Conservation (phyloP, 2,888 invertebrate species). For the Pocota personata region DNA sequence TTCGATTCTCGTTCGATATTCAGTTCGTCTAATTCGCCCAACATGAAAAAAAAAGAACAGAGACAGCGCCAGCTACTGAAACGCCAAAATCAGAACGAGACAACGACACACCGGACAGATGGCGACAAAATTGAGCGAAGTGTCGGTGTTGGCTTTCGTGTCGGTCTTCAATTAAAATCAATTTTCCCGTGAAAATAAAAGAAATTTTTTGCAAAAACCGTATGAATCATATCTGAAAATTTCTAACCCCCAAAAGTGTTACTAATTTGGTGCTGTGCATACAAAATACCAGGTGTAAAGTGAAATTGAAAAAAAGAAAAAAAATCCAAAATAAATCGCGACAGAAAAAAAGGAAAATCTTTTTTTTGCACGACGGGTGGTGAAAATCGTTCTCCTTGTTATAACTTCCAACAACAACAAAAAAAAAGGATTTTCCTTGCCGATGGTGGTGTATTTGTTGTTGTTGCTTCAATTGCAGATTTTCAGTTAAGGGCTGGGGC, state of each 20-base stretch:
- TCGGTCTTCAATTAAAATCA: conserved; percentile 67
- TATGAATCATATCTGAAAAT: conserved; percentile 32
- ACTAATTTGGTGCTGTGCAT: conserved; percentile 49
- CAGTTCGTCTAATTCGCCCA: conserved; percentile 28
- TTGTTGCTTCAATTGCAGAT: conserved; percentile 58
- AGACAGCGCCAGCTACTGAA: conserved; percentile 12
- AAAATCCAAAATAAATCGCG: conserved; percentile 23
- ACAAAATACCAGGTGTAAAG: conserved; percentile 44
- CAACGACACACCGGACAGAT: conserved; percentile 48
- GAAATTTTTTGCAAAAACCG: conserved; percentile 28
- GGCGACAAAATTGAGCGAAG: conserved; percentile 66
- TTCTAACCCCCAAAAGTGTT: conserved; percentile 28
- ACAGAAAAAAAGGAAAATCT: conserved; percentile 27
- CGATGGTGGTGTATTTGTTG: conserved; percentile 69
- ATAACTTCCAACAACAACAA: conserved; percentile 2
- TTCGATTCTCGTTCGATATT: conserved; percentile 52
- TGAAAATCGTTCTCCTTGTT: conserved; percentile 17
- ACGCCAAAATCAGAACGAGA: conserved; percentile 60
- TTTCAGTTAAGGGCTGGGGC: conserved; percentile 79
- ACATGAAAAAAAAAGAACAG: conserved; percentile 34
- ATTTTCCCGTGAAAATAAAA: conserved; percentile 63
- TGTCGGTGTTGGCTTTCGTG: conserved; percentile 73
- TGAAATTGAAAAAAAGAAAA: conserved; percentile 35
- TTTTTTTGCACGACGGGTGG: conserved; percentile 36
- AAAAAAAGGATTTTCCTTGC: conserved; percentile 67